Evolutionary conservation across 2,113 vertebrate species (phyloP), one percentile per base, ranked within the genome.

Genomic region (Coryphaenoides rupestris): DNA sequence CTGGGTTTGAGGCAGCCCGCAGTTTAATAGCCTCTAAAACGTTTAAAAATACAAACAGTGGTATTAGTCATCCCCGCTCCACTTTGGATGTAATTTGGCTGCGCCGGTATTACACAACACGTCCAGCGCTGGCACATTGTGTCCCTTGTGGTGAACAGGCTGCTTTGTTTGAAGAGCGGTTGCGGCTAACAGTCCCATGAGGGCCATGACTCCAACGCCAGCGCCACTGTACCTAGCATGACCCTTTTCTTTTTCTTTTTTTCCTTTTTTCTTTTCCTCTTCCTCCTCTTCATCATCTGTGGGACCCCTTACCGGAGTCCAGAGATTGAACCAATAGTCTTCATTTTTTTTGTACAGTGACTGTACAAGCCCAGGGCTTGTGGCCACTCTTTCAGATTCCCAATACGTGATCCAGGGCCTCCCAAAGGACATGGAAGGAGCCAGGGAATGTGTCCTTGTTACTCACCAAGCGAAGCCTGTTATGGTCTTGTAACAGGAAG

Each of bases 371-470:
- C n/a, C 24, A 6, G 52, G 62, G 19, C 59, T 26, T n/a, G 50
- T 54, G 67, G 55, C 54, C 55, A 55, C 64, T 76, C 73, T 59
- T 40, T 69, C 49, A 61, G 74, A 71, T 64, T 76, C 74, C 55
- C 22, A 40, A 66, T 81, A 73, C 65, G 40, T 76, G 74, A 80
- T 69, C 78, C 64, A 4, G 15, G 46, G 69, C 55, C 63, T 85
- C 76, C 79, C 81, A 33, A 50, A 76, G 77, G 77, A 73, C 62
- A 33, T 55, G 68, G 16, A 69, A 23, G 67, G 69, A 82, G 75
- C 82, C 78, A 81, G 76, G 56, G 84, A 83, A 86, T 82, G 76
- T 80, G 72, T 78, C 78, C 82, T 83, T 82, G 73, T 78, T 82
- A 77, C 74, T 69, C 68, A 67, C 63, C 63, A 66, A 76, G 69